Conservation (phyloP, 2,797 vertebrate species). For the Sylvia borin region DNA sequence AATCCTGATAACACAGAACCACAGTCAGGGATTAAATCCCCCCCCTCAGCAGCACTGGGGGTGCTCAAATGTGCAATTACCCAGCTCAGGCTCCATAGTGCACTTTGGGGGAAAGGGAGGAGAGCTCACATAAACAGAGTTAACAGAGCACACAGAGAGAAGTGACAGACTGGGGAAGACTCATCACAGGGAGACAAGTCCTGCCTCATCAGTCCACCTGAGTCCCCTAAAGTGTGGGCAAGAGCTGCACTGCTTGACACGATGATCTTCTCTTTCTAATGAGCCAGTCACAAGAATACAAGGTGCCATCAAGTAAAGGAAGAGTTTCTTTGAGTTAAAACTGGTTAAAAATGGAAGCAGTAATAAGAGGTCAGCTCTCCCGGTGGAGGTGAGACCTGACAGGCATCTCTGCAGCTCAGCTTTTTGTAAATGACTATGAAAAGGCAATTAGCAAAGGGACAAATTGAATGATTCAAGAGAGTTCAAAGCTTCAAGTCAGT, state of each 20-base stretch:
- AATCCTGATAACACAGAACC: background rate
- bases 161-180: background rate
- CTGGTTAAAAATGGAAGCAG: background rate
- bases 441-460: slow-evolving; percentile 36
- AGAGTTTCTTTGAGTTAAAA: background rate
- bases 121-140: background rate
- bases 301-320: background rate
- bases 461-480: slow-evolving; percentile 5
- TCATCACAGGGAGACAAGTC: background rate
- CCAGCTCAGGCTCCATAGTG: background rate
- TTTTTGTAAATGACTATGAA: slow-evolving; percentile 4
- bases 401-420: background rate
- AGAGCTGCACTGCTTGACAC: background rate
- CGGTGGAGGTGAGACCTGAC: background rate
- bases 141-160: background rate
- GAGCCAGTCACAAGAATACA: background rate
- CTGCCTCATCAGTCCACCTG: background rate
- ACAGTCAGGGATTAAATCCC: background rate
- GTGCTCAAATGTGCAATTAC: background rate
- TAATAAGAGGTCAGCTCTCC: background rate
- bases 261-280: background rate
- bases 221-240: background rate
- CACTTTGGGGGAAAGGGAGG: background rate
- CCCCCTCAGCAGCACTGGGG: background rate
- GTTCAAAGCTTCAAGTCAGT: slow-evolving; percentile 22